Evolutionary conservation across 2,888 invertebrate species (phyloP), one percentile per base, ranked within the genome.

Genomic region (Hyles lineata): DNA sequence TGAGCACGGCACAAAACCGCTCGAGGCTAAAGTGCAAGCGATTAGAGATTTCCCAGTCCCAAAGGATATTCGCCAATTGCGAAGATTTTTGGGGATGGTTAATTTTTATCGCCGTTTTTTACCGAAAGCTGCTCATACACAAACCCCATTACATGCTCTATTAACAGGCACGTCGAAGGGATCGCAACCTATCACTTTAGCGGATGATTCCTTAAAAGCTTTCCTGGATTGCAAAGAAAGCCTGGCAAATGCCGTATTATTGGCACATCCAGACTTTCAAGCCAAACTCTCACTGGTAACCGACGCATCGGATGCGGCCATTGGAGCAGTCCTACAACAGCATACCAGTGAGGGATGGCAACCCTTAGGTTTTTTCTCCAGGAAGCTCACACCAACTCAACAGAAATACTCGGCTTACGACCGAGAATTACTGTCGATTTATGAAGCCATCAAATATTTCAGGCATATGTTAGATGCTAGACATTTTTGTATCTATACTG

Each of bases 381-480:
- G 78, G 35, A 88, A 85, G 52, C 75, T 90, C 0, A 80, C 75
- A 8, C 63, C 79, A 19, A 72, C 86, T 0, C 83, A 92, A 74
- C 61, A 25, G 5, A 88, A 86, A n/a, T 82, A 83, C 83, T 77
- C 81, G 29, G 80, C 86, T 0, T 91, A 90, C 74, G 89, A 92
- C 70, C 59, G 88, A 4, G 88, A 90, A 76, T 78, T 92, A 0
- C 76, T 88, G 5, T 89, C 88, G 1, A 83, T 86, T 5, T 90
- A 87, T 72, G 75, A 79, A 72, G 84, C 84, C 0, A 77, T 89
- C 0, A 84, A 83, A 73, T 77, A 85, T 74, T 89, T 89, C 76
- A 74, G 84, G 6, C 80, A 88, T 59, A 80, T 86, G 76, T 43
- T 91, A 0, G 90, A 92, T 79, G 88, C 84, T 0, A 71, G 76